phyloP scores from a whole-genome alignment of 1,140 invertebrate genomes.

The Leptonema lineaticorne region DNA sequence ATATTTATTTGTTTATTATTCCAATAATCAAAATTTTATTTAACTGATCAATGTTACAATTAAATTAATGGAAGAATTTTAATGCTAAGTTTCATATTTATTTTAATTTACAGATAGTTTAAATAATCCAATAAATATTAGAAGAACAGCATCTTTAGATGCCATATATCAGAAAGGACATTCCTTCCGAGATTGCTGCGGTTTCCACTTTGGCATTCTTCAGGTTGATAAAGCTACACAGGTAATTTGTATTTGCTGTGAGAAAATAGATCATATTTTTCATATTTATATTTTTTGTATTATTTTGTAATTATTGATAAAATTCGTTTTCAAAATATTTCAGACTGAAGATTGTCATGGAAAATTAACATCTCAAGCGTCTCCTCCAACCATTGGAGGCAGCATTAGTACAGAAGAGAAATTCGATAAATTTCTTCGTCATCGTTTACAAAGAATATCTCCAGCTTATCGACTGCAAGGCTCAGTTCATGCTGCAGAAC shows the following conservation, averaged over 20 bases:
- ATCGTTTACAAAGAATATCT: constrained; percentile 48
- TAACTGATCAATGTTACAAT: background rate
- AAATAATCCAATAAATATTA: constrained; percentile 62
- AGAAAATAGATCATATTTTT: too few relatives aligned
- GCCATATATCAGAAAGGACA: constrained; percentile 75
- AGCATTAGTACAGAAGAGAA: constrained; percentile 48
- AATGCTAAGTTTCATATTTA: background rate
- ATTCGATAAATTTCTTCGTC: constrained; percentile 51
- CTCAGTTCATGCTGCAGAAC: constrained; percentile 48
- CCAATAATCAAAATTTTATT: background rate
- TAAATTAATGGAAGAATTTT: background rate
- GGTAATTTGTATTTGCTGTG: too few relatives aligned
- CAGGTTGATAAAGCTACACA: constrained; percentile 78
- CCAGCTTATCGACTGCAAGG: constrained; percentile 37
- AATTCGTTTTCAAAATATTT: too few relatives aligned
- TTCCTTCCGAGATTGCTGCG: constrained; percentile 71
- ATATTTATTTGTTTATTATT: background rate
- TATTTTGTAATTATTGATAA: too few relatives aligned
- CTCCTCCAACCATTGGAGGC: constrained; percentile 5
- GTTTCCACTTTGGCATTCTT: constrained; percentile 64
- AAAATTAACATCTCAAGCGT: constrained; percentile 22
- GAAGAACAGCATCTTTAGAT: constrained; percentile 74
- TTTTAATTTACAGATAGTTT: constrained; percentile 58
- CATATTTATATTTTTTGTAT: too few relatives aligned
- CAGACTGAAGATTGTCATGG: constrained; percentile 67